A percentile compares a stretch with the other conserved stretches of the same genome.
These are phyloP conservation scores for Xiphias gladius DNA, from an alignment of 2,113 vertebrate genomes.

Conservation along the genomic window DNA sequence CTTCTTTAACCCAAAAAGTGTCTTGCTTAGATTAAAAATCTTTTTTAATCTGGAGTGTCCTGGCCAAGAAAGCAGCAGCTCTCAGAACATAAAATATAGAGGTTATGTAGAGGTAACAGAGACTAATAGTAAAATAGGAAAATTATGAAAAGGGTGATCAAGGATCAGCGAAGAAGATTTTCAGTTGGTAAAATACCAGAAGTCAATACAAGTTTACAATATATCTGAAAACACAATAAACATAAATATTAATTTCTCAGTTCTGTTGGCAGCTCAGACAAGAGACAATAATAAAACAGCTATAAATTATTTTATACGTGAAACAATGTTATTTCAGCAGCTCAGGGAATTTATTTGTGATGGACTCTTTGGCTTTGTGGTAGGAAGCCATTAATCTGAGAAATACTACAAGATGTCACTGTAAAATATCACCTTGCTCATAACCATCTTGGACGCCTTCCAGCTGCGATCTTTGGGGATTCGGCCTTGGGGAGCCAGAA, in stretches of 20 bases:
- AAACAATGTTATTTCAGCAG: conserved; percentile 18
- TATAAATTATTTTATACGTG: background rate
- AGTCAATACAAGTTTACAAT: background rate
- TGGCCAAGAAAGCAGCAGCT: background rate
- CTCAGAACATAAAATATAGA: background rate
- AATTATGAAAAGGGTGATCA: background rate
- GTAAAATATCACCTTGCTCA: conserved; percentile 80
- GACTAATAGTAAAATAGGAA: background rate
- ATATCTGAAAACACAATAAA: conserved; percentile 20
- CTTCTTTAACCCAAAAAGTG: background rate
- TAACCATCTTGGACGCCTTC: conserved; percentile 85
- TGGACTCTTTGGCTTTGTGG: conserved; percentile 12
- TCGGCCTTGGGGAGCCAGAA: conserved; percentile 77
- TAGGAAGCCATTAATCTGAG: conserved; percentile 18
- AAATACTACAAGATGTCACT: background rate
- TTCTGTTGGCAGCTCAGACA: background rate
- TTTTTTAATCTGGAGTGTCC: background rate
- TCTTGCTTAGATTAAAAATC: background rate
- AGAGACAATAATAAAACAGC: background rate
- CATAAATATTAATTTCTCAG: background rate
- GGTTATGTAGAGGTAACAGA: conserved; percentile 5
- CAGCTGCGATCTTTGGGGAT: conserved; percentile 85
- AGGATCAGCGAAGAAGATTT: background rate
- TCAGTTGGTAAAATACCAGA: background rate
- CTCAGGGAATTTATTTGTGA: conserved; percentile 18